Evolutionary conservation across 2,113 vertebrate genomes (phyloP), one percentile per base, ranked within the genome.

Genomic region (Aythya baeri): DNA sequence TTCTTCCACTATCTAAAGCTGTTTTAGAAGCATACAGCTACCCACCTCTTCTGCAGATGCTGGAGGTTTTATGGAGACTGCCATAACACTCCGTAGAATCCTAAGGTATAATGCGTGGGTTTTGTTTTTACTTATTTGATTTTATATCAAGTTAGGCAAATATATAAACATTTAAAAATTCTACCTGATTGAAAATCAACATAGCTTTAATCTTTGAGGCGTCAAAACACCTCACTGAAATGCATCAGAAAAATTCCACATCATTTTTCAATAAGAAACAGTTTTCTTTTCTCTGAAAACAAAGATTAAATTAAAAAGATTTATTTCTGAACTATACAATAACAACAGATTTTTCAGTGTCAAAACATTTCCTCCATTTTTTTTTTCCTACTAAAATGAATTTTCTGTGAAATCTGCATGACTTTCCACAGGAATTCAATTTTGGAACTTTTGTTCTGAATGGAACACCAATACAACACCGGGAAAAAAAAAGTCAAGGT

Each of bases 241-340:
- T n/a, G 20, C 29, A 66, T 22, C 18, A 61, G 50, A 86, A 70
- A 66, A 62, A 25, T 76, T 49, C 9, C 0, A 0, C 11, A 2
- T 27, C 15, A 55, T 32, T 79, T 12, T 83, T 44, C 15, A 25
- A 49, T 73, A 57, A 73, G 16, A 80, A 82, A 57, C 3, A 17
- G 2, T 43, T 36, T 9, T 49, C 8, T 11, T 83, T 43, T 44
- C 1, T 70, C 13, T 29, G n/a, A 73, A 63, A 7, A 7, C 52
- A 86, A 57, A 91, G 49, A 58, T 7, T 34, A 88, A 72, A 78
- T 1, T 3, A 67, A 63, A 82, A 59, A 14, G 6, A 61, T 31
- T 81, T 44, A 7, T 26, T 77, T 61, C 15, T 41, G 77, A 86
- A 54, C 9, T 49, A 13, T 34, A 8, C 43, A 32, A 55, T 67